Base-by-base conservation (phyloP, 2,113 vertebrate species). In the Vicugna pacos region DNA sequence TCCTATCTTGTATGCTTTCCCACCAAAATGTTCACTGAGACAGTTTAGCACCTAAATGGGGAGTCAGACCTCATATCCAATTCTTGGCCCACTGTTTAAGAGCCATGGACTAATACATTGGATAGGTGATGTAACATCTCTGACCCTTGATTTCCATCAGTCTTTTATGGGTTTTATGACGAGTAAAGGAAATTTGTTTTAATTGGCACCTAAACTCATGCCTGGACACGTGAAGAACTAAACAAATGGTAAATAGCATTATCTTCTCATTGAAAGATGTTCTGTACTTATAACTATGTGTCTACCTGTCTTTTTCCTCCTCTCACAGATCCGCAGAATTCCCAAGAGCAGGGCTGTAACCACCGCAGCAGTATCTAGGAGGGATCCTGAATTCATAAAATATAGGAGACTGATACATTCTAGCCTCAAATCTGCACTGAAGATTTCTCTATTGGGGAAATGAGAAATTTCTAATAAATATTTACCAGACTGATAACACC, bases 401-500 rank as follows among this genome's bases (percentile, higher is more conserved):
- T 12, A 67, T 16, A 87, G 26, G 54, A 67, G 24, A 35, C 16
- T 85, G 92, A 38, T 11, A 3, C 0, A 7, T n/a, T 79, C 17
- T 3, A 52, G 16, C 13, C 28, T 26, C 13, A 62, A 54, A 73
- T 56, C 42, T 88, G 52, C 19, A 17, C 16, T 83, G 64, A 32
- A 48, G 14, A 77, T 82, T 72, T 93, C 79, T 85, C 85, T 58
- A 82, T 65, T 19, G 67, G 35, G 16, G 76, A 95, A 93, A 91
- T 64, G 15, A 81, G 30, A 73, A 60, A 30, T n/a, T 72, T 26
- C 77, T 72, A 62, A 92, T 95, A 80, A 91, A 64, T 93, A 89
- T 15, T 75, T 82, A 32, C 93, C 13, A 89, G 88, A 82, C 10
- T 82, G 54, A 95, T 92, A 81, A 89, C 76, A 65, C 19, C 17